phyloP scores from a whole-genome alignment of 2,113 vertebrate species.

The Perca schrenkii region DNA sequence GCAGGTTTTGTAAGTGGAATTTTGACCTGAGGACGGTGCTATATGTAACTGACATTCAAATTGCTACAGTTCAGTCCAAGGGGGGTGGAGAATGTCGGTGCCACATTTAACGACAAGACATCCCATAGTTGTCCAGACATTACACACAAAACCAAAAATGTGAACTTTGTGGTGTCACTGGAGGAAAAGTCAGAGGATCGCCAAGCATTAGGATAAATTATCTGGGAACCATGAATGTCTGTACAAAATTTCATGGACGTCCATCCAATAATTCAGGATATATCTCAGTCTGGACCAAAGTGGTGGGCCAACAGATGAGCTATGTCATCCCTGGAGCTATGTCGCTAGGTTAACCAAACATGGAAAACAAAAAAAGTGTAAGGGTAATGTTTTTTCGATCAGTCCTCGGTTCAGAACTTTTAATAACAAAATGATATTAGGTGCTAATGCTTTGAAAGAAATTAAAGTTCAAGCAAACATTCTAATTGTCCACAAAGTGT shows the following conservation, averaged over 20 bases:
- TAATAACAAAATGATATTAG: neutral
- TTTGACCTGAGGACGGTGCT: too few relatives aligned
- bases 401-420: neutral
- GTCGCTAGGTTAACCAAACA: too few relatives aligned
- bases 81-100: neutral
- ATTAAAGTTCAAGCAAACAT: conserved; percentile 40
- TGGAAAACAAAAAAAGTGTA: neutral
- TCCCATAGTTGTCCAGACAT: too few relatives aligned
- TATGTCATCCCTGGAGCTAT: neutral
- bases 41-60: neutral
- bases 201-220: neutral
- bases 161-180: neutral
- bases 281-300: neutral
- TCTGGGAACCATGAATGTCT: neutral
- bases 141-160: neutral
- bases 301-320: neutral
- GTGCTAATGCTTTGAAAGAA: conserved; percentile 10
- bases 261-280: neutral
- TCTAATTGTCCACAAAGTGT: conserved; percentile 46
- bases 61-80: neutral
- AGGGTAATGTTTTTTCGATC: conserved; percentile 7
- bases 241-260: neutral
- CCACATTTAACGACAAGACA: neutral
- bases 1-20: too few relatives aligned
- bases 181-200: neutral